Base-by-base conservation (phyloP, 2,113 vertebrate species). In the Daphoenositta chrysoptera region DNA sequence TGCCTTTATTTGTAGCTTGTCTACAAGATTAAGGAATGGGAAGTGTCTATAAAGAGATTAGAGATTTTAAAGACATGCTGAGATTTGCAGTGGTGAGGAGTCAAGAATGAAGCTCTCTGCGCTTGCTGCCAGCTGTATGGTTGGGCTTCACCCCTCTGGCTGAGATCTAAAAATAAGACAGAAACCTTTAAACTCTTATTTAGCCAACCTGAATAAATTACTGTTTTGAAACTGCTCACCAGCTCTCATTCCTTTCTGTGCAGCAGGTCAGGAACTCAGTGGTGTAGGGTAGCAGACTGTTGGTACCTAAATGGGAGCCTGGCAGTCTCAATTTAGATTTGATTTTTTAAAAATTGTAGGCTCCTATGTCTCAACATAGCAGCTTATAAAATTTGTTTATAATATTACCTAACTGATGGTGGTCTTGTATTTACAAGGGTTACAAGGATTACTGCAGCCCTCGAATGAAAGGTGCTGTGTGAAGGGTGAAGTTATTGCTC, bases 341-440 rank as follows among this genome's bases (percentile, higher is more conserved):
- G 83, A 83, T 77, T 89, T 88, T 70, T 78, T 4, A 22, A 63
- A 82, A 78, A 47, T 64, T 20, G 5, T 72, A 81, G 48, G 31
- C 28, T 76, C 14, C 77, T 82, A 12, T 76, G 48, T 71, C 81
- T 94, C 73, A 79, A 51, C 56, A 51, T 87, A 81, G 80, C 86
- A 92, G 65, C 81, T 71, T 94, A 78, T 84, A 92, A 89, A 84
- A 69, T 72, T 64, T 82, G 53, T 93, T 95, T 89, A 61, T 64
- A 82, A 82, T 92, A 57, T 76, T 77, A 27, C 61, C 76, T 63
- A 70, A 53, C 82, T 81, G 82, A 35, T 75, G 84, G 83, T 92
- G 90, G 93, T 94, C 75, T 95, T 7, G 0, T 61, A n/a, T 82
- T 87, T 88, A 83, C 57, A 82, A 81, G 77, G 83, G 51, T 83